phyloP scores from a whole-genome alignment of 2,113 vertebrate genomes.

The Entosphenus tridentatus region DNA sequence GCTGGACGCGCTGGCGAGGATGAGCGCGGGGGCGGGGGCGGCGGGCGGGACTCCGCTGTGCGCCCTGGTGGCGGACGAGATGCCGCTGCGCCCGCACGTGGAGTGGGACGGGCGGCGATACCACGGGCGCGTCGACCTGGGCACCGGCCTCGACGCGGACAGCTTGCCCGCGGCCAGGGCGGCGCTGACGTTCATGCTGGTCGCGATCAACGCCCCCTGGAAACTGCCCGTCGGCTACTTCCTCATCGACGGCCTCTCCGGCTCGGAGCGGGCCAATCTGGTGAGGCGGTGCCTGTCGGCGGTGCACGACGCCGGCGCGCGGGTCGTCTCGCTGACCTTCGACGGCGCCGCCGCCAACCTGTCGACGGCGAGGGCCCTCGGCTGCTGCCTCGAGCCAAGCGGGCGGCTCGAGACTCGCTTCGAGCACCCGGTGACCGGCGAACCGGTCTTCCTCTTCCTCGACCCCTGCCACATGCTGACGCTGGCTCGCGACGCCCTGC shows the following conservation, averaged over 20 bases:
- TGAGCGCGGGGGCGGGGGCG: background rate
- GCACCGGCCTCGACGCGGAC: background rate
- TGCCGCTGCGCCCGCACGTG: background rate
- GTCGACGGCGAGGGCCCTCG: background rate
- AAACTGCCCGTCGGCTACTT: background rate
- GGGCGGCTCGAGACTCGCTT: background rate
- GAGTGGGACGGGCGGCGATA: background rate
- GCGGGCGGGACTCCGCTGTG: background rate
- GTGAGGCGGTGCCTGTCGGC: background rate
- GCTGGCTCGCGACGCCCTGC: background rate
- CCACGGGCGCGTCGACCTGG: background rate
- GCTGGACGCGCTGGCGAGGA: background rate
- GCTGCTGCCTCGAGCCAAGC: background rate
- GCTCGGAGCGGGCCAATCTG: background rate
- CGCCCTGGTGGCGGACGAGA: background rate
- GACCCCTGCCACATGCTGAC: background rate
- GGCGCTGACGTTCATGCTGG: background rate
- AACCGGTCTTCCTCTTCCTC: background rate
- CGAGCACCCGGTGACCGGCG: background rate
- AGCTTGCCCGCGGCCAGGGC: background rate
- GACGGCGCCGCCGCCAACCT: background rate
- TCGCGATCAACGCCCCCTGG: background rate
- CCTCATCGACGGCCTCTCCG: background rate
- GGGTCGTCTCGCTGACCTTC: background rate
- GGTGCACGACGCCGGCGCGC: conserved; percentile 35